phyloP scores from a whole-genome alignment of 2,113 vertebrate genomes.

The Chroicocephalus ridibundus region DNA sequence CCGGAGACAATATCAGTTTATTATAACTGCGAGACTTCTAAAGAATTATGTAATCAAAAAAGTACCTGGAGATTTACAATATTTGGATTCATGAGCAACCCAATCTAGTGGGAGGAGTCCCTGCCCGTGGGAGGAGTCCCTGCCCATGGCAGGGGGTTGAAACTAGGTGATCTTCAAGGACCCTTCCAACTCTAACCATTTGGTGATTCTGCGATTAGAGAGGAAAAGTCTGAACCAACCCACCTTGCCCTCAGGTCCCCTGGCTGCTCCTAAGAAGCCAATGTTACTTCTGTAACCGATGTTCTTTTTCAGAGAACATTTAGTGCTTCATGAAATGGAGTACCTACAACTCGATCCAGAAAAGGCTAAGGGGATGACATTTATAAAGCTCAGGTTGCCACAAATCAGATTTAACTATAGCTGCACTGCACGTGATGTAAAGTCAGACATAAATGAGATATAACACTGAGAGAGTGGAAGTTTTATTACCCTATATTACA shows the following conservation, averaged over 20 bases:
- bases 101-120: neutral
- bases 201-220: neutral
- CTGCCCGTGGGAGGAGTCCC: neutral
- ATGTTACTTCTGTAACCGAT: neutral
- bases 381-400: conserved; percentile 29
- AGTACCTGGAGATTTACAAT: neutral
- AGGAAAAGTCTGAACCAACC: neutral
- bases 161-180: neutral
- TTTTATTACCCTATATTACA: neutral
- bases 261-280: neutral
- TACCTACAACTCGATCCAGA: neutral
- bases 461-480: neutral
- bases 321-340: neutral
- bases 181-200: neutral
- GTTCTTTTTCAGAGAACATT: neutral
- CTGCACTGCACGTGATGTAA: neutral
- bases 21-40: neutral
- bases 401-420: conserved; percentile 22
- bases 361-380: neutral
- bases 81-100: neutral
- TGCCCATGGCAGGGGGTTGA: neutral
- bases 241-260: neutral
- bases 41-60: neutral
- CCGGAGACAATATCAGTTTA: neutral
- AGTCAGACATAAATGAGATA: conserved; percentile 1